Conservation (phyloP, 2,797 vertebrate genomes). For the Cyprinodon diabolis region DNA sequence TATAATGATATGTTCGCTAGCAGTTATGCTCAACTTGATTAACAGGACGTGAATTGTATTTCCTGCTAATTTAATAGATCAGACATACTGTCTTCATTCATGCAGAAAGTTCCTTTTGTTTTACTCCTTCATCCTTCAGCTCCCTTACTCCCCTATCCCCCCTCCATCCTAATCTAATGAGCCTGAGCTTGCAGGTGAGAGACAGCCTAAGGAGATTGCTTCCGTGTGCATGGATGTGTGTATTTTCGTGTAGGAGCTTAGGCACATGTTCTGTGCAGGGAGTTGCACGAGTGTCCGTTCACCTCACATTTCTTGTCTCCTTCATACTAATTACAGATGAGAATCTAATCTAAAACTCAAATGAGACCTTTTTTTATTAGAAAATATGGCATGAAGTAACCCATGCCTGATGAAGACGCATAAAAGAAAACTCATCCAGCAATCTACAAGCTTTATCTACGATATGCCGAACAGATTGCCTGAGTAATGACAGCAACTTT, state of each 20-base stretch:
- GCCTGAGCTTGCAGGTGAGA: conserved; percentile 62
- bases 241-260: conserved; percentile 31
- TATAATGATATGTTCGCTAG: background rate
- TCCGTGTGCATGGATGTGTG: conserved; percentile 13
- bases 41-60: conserved; percentile 33
- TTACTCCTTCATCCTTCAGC: conserved; percentile 9
- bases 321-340: conserved; percentile 62
- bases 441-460: background rate
- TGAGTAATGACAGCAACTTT: conserved; percentile 8
- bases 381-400: conserved; percentile 22
- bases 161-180: conserved; percentile 49
- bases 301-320: conserved; percentile 50
- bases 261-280: conserved; percentile 27
- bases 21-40: conserved; percentile 41
- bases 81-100: conserved; percentile 20
- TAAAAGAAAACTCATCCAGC: background rate
- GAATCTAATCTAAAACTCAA: conserved; percentile 50
- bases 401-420: background rate
- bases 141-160: conserved; percentile 12
- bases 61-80: conserved; percentile 9
- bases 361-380: conserved; percentile 12
- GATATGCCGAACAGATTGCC: conserved; percentile 9
- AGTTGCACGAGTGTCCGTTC: conserved; percentile 19
- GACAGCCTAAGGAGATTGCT: conserved; percentile 38
- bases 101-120: conserved; percentile 19